Base-by-base conservation (phyloP, 2,113 vertebrate species). In the Hyla sarda region DNA sequence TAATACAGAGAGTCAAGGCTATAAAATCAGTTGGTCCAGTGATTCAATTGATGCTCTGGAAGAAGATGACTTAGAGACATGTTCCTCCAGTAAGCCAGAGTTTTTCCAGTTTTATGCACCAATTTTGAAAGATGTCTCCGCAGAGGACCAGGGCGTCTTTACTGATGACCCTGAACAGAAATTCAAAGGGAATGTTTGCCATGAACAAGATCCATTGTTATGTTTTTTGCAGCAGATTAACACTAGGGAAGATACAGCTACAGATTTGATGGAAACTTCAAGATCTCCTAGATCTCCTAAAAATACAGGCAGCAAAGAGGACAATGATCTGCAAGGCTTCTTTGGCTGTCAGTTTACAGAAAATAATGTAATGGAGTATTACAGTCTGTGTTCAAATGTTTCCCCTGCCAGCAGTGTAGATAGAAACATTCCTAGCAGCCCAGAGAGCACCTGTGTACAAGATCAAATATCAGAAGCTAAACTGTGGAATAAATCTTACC, bases 1-100 rank as follows among this genome's bases (percentile, higher is more conserved):
- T 87, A 95, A 95, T 90, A 94, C 95, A 0, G 96, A 92, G 87
- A 94, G 93, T 86, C 89, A 89, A 0, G 93, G 90, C 0, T 94
- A 95, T 88, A 96, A 96, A 89, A 95, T 93, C 75, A 99, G 97
- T n/a, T 96, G 96, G 85, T 97, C 96, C 0, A 99, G 96, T 13
- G 94, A 97, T 82, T 99, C 98, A 7, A 58, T 97, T 90, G 97
- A 96, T 0, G 95, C 96, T 1, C 90, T 99, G 65, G 96, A 98
- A 48, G 97, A 97, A 23, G 97, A 99, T 0, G 96, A 96, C 87
- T 73, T 86, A 50, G 97, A 88, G 5, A 81, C 94, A 0, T 96
- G 96, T 74, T 97, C 96, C 76, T 92, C 92, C 4, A 94, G 95
- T 82, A 81, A 90, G 17, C 89, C 92, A 0, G 82, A 91, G 16